Evolutionary conservation across 1,140 invertebrate species (phyloP), one percentile per base, ranked within the genome.

Genomic region (Penaeus chinensis): DNA sequence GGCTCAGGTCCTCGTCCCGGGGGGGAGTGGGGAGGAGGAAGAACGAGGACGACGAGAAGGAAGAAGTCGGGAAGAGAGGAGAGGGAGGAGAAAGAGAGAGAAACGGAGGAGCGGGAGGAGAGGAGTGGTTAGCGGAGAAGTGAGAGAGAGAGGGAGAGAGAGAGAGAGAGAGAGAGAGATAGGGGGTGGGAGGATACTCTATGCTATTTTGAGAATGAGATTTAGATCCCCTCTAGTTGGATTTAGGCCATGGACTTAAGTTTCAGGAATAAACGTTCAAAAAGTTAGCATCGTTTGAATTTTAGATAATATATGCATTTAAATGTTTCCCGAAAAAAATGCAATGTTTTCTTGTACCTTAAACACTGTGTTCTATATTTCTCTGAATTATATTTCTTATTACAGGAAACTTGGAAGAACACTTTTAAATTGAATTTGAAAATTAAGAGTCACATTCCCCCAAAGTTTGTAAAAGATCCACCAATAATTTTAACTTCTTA

Each of bases 281-380:
- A 86, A 86, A 86, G 77, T 86, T 86, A 80, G 63, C 81, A 42
- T 62, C 84, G 77, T 86, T 86, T 86, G 84, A 86, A 86, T 86
- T 80, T 86, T 86, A 80, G 81, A 86, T 69, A 78, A 71, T 24
- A 78, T 65, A 86, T 86, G 81, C 71, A 86, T 81, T 79, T 74
- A n/a, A 32, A 74, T 54, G 54, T 54, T 54, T 54, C 54, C 54
- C 54, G 54, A 54, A 54, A 54, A 54, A 54, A 54, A 16, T 54
- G 54, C 54, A 54, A 54, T 54, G 54, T 54, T 8, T 54, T 54
- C 54, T 54, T 54, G 54, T 54, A 54, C 54, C 54, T 54, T 54
- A 54, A 54, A 54, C 54, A 54, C 54, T 13, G 54, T 54, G 54
- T 54, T 54, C 54, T 54, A 11, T 54, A 54, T 54, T 54, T 54